A percentile compares a stretch with the other conserved stretches of the same genome.
Conservation (phyloP, 2,888 invertebrate species). For the Heteromurus nitidus region DNA sequence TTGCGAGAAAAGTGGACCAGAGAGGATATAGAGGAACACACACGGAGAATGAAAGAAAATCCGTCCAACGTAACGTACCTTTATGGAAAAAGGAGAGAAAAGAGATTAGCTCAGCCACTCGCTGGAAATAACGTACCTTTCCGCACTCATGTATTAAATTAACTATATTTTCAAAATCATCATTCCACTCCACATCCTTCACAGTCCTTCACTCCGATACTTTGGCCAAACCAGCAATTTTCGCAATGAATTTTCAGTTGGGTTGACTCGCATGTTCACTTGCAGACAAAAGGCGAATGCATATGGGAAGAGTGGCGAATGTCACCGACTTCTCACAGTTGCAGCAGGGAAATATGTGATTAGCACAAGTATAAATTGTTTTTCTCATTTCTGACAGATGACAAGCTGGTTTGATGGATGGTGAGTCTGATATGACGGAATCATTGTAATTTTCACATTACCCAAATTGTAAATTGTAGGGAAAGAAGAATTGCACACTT, state of each 20-base stretch:
- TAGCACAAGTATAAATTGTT: conserved; percentile 18
- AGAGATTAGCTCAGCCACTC: background rate
- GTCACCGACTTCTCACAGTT: conserved; percentile 11
- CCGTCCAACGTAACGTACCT: background rate
- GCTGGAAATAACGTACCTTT: background rate
- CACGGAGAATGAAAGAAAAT: background rate
- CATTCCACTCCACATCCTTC: conserved; percentile 1
- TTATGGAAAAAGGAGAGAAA: background rate
- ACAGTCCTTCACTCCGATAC: background rate
- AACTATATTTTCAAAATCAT: background rate
- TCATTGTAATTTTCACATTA: conserved; percentile 14
- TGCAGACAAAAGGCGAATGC: background rate
- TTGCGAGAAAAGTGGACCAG: background rate
- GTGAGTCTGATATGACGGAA: conserved; percentile 23
- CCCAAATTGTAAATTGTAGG: background rate
- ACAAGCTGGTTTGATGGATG: conserved; percentile 28
- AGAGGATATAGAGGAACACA: conserved; percentile 3
- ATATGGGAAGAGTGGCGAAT: background rate
- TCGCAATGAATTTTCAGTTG: too few species aligned
- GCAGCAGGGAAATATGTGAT: conserved; percentile 1
- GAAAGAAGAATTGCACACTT: too few species aligned
- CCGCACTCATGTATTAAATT: conserved; percentile 2
- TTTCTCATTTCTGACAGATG: conserved; percentile 18
- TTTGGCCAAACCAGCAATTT: background rate
- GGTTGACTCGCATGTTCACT: too few species aligned